These are phyloP conservation scores for Steromphala cineraria DNA, from an alignment of 2,888 invertebrate genomes.

Conservation along the genomic window DNA sequence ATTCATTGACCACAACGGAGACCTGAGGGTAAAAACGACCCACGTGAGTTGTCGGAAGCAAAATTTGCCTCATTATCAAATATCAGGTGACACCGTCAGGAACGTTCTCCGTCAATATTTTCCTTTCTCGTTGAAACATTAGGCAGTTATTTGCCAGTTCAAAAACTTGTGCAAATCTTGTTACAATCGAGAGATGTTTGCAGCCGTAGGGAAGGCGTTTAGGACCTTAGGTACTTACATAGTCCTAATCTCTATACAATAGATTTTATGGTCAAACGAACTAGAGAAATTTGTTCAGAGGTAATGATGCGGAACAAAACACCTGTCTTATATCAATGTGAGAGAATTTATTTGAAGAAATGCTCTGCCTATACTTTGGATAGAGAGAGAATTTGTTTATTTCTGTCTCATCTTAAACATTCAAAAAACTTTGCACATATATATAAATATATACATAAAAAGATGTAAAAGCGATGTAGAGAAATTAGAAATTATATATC, in stretches of 20 bases:
- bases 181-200: background rate
- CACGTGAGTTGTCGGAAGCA: background rate
- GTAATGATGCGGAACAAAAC: background rate
- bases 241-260: background rate
- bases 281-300: background rate
- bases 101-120: constrained; percentile 4
- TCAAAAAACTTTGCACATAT: too few relatives aligned
- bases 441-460: too few relatives aligned
- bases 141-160: background rate
- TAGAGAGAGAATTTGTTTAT: too few relatives aligned
- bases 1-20: background rate
- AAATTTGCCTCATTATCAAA: background rate
- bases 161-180: background rate
- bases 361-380: too few relatives aligned
- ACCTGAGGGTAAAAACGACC: background rate
- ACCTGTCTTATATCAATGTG: background rate
- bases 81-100: background rate
- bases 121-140: constrained; percentile 15
- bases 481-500: too few relatives aligned
- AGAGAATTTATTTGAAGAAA: too few relatives aligned
- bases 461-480: too few relatives aligned
- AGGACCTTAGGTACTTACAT: background rate
- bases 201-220: background rate
- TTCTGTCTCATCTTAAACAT: too few relatives aligned
- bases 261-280: background rate